Base-by-base conservation (phyloP, 2,888 invertebrate species). In the Campaea margaritaria region DNA sequence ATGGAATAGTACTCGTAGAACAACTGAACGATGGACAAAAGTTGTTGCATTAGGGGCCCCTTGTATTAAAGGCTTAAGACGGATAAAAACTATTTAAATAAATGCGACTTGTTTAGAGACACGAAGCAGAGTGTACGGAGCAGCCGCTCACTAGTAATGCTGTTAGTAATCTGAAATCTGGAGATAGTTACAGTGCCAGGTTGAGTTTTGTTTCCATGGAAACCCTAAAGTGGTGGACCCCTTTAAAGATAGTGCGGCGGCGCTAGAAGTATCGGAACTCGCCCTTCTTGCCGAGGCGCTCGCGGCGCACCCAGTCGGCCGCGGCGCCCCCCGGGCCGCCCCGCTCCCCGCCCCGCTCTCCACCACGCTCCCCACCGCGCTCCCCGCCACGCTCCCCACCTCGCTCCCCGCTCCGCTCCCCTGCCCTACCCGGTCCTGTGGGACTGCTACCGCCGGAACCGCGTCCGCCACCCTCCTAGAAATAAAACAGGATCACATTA, bases 281-380 rank as follows among this genome's bases (percentile, higher is more conserved):
- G 89, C 97, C 97, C 94, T 97, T 97, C 94, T 97, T 97, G 93
- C 97, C 97, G 83, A 96, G 95, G 73, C 97, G 94, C 86, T 97
- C 97, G 84, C 96, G 96, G 77, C 96, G 95, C 74, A 97, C 96
- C 96, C 97, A 96, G 86, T 97, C 97, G 13, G 96, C 95, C 52
- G 95, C 94, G 52, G 94, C 95, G 43, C 83, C 81, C 36, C 71
- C 78, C 41, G 86, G 85, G 38, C 87, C 85, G 38, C 43, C 21
- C 57, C 45, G 62, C 94, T 42, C 58, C 69, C 43, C 68, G 94
- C 93, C 58, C 94, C 94, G 48, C 76, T 55, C 60, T 5, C 21
- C 21, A 2, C 85, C 38, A 49, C 64, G 65, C 46, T 31, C 46
- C 94, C 50, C 72, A 0, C 79, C 67, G 50, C 64, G 65, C 72